phyloP scores from a whole-genome alignment of 2,797 vertebrate species.

The Onychomys torridus region DNA sequence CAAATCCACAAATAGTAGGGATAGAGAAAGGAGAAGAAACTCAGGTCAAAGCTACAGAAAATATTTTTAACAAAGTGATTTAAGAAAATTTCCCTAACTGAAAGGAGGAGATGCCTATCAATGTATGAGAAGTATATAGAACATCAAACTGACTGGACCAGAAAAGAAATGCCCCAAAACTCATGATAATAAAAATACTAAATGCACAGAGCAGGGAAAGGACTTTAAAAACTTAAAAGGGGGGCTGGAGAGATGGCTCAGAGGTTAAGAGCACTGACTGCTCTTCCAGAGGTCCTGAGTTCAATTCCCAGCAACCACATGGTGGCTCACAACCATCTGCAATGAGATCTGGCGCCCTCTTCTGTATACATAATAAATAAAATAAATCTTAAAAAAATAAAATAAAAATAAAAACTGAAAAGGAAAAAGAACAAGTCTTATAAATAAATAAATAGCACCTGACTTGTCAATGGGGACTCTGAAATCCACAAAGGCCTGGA shows the following conservation, averaged over 20 bases:
- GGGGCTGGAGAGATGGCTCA: no score
- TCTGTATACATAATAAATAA: no score
- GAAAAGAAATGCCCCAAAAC: neutral
- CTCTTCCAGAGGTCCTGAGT: no score
- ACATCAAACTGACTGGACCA: neutral
- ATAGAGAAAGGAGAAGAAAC: neutral
- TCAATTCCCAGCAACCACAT: no score
- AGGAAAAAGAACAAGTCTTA: neutral
- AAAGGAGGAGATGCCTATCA: neutral
- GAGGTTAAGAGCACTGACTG: no score
- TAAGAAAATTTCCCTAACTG: neutral
- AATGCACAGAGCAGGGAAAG: neutral
- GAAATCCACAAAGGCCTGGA: neutral
- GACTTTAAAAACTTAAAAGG: neutral
- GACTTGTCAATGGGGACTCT: neutral
- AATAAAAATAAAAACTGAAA: neutral
- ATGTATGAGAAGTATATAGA: neutral
- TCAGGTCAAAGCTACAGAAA: neutral
- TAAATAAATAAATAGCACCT: neutral
- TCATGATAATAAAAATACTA: neutral
- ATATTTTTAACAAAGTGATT: neutral
- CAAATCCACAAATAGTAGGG: neutral
- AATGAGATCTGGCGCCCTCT: no score
- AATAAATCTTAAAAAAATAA: no score
- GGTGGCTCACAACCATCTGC: no score